Evolutionary conservation across 1,140 invertebrate genomes (phyloP), one percentile per base, ranked within the genome.

Genomic region (Pomacea maculata): DNA sequence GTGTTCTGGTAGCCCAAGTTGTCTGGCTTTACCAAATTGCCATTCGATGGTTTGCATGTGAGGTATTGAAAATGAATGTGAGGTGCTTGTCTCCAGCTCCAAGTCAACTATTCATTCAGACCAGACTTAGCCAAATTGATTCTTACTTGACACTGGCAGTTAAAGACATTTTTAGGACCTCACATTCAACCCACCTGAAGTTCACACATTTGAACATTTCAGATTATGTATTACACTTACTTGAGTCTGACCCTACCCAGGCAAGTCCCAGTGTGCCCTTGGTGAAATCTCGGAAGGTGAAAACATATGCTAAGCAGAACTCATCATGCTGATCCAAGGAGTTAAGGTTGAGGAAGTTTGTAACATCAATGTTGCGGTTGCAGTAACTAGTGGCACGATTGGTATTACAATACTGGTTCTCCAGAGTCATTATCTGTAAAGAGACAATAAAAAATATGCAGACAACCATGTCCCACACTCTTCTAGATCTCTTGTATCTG

Each of bases 231-330:
- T 63, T 64, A 45, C 2, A 55, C 77, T 78, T 21, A 78, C 77
- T 70, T 64, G 64, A 68, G 19, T 68, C 65, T 0, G 77, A 78
- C 25, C 89, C 98, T 57, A 99, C 98, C 99, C 99, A 99, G 12
- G 99, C 98, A 61, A 99, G 92, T 19, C 99, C 98, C 84, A 99
- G 92, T 21, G 98, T 99, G 70, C 98, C 98, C 21, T 97, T 97
- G 55, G 96, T 97, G 90, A 99, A 99, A 92, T 99, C 98, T 87
- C 98, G 94, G 91, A 99, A 99, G 0, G 99, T 99, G 91, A 99
- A 99, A 55, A 99, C 97, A 90, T 99, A 99, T 15, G 98, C 98
- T 67, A 99, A 93, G 91, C 99, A 99, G 92, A 99, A 99, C 88
- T 97, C 96, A 87, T 98, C 96, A 91, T 99, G 98, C 92, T 99